Evolutionary conservation across 2,888 invertebrate species (phyloP).

Genomic region (Incurvaria masculella): DNA sequence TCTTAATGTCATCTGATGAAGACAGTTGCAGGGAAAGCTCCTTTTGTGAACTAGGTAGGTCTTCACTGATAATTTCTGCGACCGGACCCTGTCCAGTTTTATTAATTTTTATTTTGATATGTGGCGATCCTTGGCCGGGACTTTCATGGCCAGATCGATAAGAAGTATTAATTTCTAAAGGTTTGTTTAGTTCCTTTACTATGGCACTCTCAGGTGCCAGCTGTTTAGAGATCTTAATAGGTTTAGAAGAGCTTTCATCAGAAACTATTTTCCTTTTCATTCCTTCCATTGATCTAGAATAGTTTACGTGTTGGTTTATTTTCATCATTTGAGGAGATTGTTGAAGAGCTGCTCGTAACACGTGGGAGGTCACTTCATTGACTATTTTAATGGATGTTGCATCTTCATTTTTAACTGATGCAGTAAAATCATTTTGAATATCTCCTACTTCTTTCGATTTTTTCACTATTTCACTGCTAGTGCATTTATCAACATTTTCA

Average conservation of each 20-base stretch:
- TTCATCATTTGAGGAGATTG: neutral
- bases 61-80: conserved; percentile 49
- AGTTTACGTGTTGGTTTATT: neutral
- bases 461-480: neutral
- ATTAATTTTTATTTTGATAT: conserved; percentile 64
- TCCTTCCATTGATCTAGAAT: neutral
- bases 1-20: conserved; percentile 14
- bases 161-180: conserved; percentile 46
- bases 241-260: neutral
- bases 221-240: neutral
- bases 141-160: conserved; percentile 37
- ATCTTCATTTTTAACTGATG: neutral
- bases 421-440: neutral
- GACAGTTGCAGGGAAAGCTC: neutral
- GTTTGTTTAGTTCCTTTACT: conserved; percentile 25
- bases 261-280: neutral
- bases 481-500: too few relatives aligned
- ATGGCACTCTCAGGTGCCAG: neutral
- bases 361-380: neutral
- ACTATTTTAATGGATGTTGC: neutral
- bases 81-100: conserved; percentile 56
- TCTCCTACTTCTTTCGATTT: neutral
- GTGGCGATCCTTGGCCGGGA: conserved; percentile 50
- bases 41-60: conserved; percentile 13
- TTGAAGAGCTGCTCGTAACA: neutral